These are phyloP conservation scores for Anastrepha obliqua DNA, from an alignment of 1,140 invertebrate genomes.

Conservation along the genomic window DNA sequence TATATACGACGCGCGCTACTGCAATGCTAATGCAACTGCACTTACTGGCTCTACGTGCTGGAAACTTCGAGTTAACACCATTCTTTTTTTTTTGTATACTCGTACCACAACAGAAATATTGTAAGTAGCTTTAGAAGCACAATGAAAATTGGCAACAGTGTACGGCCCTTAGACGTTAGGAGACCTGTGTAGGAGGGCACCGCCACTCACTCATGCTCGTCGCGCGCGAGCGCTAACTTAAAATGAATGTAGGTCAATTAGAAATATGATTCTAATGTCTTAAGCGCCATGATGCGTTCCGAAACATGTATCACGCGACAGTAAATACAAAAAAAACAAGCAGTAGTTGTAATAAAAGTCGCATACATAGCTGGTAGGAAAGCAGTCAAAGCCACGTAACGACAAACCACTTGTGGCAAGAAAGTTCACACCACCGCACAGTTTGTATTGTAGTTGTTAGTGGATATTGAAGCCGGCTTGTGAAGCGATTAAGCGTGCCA, in stretches of 20 bases:
- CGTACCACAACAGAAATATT: not conserved
- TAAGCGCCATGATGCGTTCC: conserved; percentile 21
- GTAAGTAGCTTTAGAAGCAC: not conserved
- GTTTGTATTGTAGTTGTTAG: conserved; percentile 6
- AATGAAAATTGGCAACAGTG: conserved; percentile 14
- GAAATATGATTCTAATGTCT: conserved; percentile 44
- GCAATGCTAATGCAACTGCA: too few species aligned
- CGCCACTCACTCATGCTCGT: not conserved
- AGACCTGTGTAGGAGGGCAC: not conserved
- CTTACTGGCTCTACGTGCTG: not conserved
- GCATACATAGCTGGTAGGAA: not conserved
- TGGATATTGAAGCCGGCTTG: conserved; percentile 12
- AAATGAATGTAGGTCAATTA: conserved; percentile 51
- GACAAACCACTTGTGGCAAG: not conserved
- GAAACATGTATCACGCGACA: not conserved
- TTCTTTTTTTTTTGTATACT: not conserved
- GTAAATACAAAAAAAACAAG: not conserved
- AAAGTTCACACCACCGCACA: conserved; percentile 19
- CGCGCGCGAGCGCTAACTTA: not conserved
- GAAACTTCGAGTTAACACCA: not conserved
- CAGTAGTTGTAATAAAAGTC: not conserved
- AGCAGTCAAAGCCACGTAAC: not conserved
- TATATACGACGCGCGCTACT: too few species aligned
- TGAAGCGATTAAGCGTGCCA: not conserved
- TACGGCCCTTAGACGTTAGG: not conserved